Conservation (phyloP, 1,140 invertebrate genomes). For the Pemphigus obesinymphae region DNA sequence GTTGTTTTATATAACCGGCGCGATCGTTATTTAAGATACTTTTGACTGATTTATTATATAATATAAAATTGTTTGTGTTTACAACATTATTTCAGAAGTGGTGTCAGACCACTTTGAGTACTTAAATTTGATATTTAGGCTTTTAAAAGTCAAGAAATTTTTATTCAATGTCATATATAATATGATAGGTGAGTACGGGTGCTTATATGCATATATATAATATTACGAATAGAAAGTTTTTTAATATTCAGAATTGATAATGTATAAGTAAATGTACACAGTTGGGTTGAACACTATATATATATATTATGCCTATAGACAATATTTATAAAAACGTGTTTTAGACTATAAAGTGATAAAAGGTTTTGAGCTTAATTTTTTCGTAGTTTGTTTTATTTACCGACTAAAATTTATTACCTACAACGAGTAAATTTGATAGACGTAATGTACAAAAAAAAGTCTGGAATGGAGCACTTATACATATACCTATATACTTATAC, state of each 20-base stretch:
- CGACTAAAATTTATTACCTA: background rate
- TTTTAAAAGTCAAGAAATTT: too few species aligned
- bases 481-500: too few species aligned
- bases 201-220: too few species aligned
- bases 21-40: too few species aligned
- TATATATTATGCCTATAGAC: background rate
- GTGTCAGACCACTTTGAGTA: too few species aligned
- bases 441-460: background rate
- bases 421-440: background rate
- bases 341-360: background rate
- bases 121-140: too few species aligned
- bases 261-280: background rate
- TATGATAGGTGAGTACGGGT: background rate
- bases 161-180: background rate
- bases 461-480: rapidly evolving
- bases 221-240: background rate
- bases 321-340: background rate
- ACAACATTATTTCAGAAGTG: too few species aligned
- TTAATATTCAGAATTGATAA: background rate
- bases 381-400: background rate
- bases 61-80: too few species aligned
- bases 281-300: background rate
- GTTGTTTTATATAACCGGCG: too few species aligned
- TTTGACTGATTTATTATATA: too few species aligned
- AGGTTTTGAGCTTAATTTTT: background rate